phyloP scores from a whole-genome alignment of 2,888 invertebrate species.

The Dorcus hopei region DNA sequence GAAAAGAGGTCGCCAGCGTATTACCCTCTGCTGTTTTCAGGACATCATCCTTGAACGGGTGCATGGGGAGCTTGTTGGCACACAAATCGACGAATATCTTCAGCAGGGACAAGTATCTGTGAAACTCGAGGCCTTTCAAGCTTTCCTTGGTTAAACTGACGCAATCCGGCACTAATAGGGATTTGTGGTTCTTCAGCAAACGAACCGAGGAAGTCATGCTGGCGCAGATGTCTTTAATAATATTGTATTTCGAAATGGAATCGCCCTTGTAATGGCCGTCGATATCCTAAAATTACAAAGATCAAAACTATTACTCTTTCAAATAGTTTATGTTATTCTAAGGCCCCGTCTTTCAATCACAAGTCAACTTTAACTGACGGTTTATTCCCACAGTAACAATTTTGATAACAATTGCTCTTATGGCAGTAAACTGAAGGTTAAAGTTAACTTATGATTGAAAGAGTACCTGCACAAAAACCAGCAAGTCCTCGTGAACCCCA shows the following conservation, averaged over 20 bases:
- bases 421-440: too few species aligned
- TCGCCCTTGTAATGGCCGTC: conserved; percentile 41
- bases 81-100: conserved; percentile 40
- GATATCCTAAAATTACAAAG: conserved; percentile 43
- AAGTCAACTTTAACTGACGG: too few species aligned
- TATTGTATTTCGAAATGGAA: conserved; percentile 46
- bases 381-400: too few species aligned
- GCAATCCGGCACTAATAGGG: conserved; percentile 39
- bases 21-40: neutral
- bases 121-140: conserved; percentile 58
- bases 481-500: conserved; percentile 45
- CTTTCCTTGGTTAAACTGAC: conserved; percentile 54
- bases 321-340: too few species aligned
- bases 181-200: conserved; percentile 45
- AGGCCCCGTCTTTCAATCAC: too few species aligned
- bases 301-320: too few species aligned
- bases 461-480: conserved; percentile 49
- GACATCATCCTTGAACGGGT: conserved; percentile 26
- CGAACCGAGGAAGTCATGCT: conserved; percentile 51
- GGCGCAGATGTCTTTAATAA: conserved; percentile 46
- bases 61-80: conserved; percentile 34
- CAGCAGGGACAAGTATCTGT: conserved; percentile 56
- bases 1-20: too few species aligned
- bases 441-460: too few species aligned
- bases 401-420: too few species aligned